Evolutionary conservation across 2,888 invertebrate species (phyloP).

Genomic region (Rhingia rostrata): DNA sequence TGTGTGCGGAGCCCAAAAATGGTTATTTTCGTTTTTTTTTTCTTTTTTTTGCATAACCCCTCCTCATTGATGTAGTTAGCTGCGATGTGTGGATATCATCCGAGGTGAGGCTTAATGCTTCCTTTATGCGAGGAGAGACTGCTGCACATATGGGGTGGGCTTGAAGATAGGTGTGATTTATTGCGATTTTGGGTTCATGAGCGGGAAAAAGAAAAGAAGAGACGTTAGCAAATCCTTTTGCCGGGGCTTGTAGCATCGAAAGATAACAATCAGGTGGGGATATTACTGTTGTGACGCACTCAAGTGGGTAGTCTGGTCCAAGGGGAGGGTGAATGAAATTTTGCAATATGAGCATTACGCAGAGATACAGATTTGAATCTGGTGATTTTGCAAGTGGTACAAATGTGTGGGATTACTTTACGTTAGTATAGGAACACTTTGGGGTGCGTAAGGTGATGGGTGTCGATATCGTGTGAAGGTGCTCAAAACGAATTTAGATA

Average conservation of each 20-base stretch:
- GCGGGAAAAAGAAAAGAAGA: slow-evolving; percentile 21
- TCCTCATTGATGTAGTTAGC: slow-evolving; percentile 43
- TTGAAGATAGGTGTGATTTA: slow-evolving; percentile 72
- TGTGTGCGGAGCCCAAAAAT: slow-evolving; percentile 64
- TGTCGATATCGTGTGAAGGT: not conserved
- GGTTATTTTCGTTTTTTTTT: slow-evolving; percentile 26
- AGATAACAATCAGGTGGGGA: slow-evolving; percentile 68
- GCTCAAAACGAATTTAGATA: too few relatives aligned
- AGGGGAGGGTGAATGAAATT: slow-evolving; percentile 23
- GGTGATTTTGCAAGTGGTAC: slow-evolving; percentile 38
- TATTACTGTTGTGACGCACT: slow-evolving; percentile 51
- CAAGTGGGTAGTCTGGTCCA: not conserved
- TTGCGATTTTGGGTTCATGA: slow-evolving; percentile 60
- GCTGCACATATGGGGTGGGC: slow-evolving; percentile 64
- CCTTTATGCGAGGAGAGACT: slow-evolving; percentile 35
- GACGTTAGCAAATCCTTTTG: slow-evolving; percentile 60
- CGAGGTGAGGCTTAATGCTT: slow-evolving; percentile 59
- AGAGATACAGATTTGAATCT: slow-evolving; percentile 33
- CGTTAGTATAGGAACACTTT: not conserved
- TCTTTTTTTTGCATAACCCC: slow-evolving; percentile 45
- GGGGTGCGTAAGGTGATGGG: not conserved
- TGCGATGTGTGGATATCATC: slow-evolving; percentile 43
- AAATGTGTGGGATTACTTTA: slow-evolving; percentile 44
- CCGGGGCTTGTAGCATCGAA: slow-evolving; percentile 60
- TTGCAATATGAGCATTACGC: slow-evolving; percentile 41